Conservation (phyloP, 2,797 vertebrate genomes). For the Amblyopsis hoosieri region DNA sequence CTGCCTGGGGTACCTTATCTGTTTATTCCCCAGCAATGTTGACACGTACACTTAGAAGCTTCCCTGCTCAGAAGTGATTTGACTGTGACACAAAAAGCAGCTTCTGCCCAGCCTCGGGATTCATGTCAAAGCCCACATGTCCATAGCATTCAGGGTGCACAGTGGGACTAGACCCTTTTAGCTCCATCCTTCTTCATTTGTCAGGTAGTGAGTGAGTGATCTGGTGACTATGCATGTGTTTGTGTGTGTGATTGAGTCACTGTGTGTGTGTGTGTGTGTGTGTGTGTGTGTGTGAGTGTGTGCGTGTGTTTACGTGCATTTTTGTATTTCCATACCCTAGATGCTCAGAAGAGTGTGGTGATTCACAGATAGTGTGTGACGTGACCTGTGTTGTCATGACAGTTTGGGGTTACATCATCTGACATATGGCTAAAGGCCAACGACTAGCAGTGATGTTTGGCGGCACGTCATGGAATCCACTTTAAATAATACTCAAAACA, state of each 20-base stretch:
- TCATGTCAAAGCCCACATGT: background rate
- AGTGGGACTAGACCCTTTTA: background rate
- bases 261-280: background rate
- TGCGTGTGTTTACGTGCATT: background rate
- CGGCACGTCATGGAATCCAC: no score
- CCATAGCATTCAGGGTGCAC: background rate
- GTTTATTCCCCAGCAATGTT: background rate
- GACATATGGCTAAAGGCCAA: background rate
- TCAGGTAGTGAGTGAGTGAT: background rate
- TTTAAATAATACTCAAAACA: no score
- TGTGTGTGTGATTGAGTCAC: background rate
- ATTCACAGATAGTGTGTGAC: background rate
- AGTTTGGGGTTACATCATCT: constrained; percentile 6
- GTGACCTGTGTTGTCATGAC: background rate
- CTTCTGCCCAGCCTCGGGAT: constrained; percentile 11
- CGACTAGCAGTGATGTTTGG: no score
- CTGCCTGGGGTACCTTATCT: background rate
- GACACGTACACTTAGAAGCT: background rate
- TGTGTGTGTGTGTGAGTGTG: background rate
- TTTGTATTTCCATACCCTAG: constrained; percentile 1
- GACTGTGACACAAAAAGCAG: background rate
- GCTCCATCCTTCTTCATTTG: constrained; percentile 1
- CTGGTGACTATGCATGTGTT: background rate
- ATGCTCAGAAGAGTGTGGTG: constrained; percentile 2
- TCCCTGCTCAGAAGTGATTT: constrained; percentile 3